These are phyloP conservation scores for Bombus balteatus DNA, from an alignment of 1,140 invertebrate species.

Conservation along the genomic window DNA sequence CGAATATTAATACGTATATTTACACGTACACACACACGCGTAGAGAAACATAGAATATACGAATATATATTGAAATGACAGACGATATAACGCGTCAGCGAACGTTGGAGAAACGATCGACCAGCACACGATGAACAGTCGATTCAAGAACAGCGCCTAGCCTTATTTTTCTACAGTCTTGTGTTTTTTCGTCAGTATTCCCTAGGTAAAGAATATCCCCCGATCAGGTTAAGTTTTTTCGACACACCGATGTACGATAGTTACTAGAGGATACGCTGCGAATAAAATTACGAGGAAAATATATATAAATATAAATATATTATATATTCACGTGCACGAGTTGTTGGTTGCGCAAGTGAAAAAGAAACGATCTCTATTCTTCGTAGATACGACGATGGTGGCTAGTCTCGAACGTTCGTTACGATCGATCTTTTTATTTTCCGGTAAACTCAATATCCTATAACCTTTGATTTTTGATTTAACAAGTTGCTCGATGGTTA, in stretches of 20 bases:
- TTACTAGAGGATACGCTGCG: conserved; percentile 59
- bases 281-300: conserved; percentile 39
- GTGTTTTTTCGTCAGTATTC: conserved; percentile 77
- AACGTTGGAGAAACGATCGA: neutral
- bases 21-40: conserved; percentile 12
- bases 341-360: conserved; percentile 46
- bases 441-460: neutral
- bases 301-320: conserved; percentile 44
- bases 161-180: conserved; percentile 81
- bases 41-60: conserved; percentile 15
- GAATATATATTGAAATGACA: conserved; percentile 4
- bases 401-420: neutral
- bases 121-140: conserved; percentile 22
- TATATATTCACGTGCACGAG: conserved; percentile 50
- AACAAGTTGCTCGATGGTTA: neutral
- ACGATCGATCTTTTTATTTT: neutral
- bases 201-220: conserved; percentile 57
- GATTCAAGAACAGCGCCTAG: conserved; percentile 72
- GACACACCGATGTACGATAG: conserved; percentile 55
- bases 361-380: neutral
- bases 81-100: neutral
- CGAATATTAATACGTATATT: conserved; percentile 37
- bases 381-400: neutral
- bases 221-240: conserved; percentile 47
- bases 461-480: neutral